These are phyloP conservation scores for Lasioglossum lativentre DNA, from an alignment of 2,888 invertebrate species.

Conservation along the genomic window DNA sequence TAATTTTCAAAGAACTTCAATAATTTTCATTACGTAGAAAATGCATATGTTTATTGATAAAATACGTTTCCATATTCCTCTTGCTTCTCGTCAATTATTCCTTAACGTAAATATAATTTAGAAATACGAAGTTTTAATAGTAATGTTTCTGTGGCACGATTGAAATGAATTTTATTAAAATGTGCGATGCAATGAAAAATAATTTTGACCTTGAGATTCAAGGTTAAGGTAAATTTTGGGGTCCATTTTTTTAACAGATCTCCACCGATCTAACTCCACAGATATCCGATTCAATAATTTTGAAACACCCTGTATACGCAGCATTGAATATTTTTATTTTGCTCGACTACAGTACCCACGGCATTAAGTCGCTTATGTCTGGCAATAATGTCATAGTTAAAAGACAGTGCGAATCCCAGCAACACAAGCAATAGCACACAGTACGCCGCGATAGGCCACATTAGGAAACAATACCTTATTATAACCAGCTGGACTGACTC, in stretches of 20 bases:
- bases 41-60: background rate
- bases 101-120: background rate
- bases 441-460: background rate
- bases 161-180: background rate
- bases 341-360: background rate
- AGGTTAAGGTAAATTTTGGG: no score
- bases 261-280: no score
- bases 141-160: background rate
- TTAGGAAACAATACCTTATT: constrained; percentile 4
- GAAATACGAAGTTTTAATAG: background rate
- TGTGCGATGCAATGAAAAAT: no score
- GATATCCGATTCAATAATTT: no score
- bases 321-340: background rate
- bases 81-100: background rate
- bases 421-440: background rate
- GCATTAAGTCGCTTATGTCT: background rate
- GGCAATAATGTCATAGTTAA: background rate
- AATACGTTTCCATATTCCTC: background rate
- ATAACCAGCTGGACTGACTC: background rate
- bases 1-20: background rate
- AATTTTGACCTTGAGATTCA: no score
- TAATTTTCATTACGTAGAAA: background rate
- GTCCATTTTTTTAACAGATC: no score
- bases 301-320: background rate
- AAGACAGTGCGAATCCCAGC: background rate